Evolutionary conservation across 2,113 vertebrate genomes (phyloP).

Genomic region (Limanda limanda): DNA sequence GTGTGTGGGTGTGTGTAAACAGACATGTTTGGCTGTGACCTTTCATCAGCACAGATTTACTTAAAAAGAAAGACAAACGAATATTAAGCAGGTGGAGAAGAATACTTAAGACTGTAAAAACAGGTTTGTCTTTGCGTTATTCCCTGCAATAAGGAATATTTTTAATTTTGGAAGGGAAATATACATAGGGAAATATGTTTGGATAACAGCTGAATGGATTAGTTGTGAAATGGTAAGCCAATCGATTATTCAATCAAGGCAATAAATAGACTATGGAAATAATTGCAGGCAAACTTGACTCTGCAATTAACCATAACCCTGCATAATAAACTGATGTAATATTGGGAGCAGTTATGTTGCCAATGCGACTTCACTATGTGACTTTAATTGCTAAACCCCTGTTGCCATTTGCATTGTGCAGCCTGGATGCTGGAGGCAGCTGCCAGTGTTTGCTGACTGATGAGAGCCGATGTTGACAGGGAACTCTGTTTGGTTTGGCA

Average conservation of each 20-base stretch:
- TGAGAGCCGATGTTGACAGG: constrained; percentile 67
- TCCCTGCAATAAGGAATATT: background rate
- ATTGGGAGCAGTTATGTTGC: constrained; percentile 1
- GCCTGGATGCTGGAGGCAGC: constrained; percentile 48
- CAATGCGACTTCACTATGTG: constrained; percentile 20
- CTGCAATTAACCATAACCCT: background rate
- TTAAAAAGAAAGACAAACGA: constrained; percentile 15
- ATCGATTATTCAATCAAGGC: too few species aligned
- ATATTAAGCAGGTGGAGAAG: background rate
- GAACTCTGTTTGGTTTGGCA: constrained; percentile 75
- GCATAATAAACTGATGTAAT: background rate
- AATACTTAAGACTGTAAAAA: background rate
- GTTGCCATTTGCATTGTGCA: constrained; percentile 51
- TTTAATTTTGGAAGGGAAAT: too few species aligned
- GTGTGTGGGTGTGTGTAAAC: constrained; percentile 2
- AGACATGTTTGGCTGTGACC: background rate
- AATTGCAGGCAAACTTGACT: background rate
- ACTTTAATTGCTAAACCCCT: constrained; percentile 34
- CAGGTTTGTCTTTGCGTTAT: background rate
- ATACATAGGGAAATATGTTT: too few species aligned
- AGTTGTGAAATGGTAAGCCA: too few species aligned
- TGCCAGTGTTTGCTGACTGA: constrained; percentile 64
- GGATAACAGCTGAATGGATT: too few species aligned
- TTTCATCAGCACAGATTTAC: constrained; percentile 1
- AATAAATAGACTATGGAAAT: too few species aligned